Evolutionary conservation across 2,888 invertebrate species (phyloP).

Genomic region (Desoria tigrina): DNA sequence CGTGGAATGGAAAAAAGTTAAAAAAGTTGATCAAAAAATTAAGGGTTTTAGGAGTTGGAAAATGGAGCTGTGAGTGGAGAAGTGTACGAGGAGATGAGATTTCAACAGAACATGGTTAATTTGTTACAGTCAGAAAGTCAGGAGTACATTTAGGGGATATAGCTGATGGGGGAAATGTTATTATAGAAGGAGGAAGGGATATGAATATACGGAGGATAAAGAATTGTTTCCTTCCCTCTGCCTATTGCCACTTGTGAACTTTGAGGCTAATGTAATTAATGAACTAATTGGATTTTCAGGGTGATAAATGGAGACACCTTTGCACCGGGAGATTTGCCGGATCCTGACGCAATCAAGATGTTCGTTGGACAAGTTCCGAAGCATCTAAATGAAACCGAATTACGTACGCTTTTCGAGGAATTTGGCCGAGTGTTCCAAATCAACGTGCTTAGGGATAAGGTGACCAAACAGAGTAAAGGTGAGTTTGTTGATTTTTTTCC

Average conservation of each 20-base stretch:
- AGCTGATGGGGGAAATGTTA: not conserved
- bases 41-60: slow-evolving; percentile 17
- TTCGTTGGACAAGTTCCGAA: slow-evolving; percentile 98
- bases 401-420: slow-evolving; percentile 94
- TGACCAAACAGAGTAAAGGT: slow-evolving; percentile 98
- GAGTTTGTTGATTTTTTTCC: slow-evolving; percentile 56
- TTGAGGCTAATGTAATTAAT: slow-evolving; percentile 36
- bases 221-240: slow-evolving; percentile 22
- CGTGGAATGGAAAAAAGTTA: slow-evolving; percentile 24
- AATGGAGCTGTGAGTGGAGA: slow-evolving; percentile 7
- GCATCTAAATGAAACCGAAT: slow-evolving; percentile 95
- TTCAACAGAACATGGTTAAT: slow-evolving; percentile 29
- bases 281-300: slow-evolving; percentile 51
- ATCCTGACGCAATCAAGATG: slow-evolving; percentile 99
- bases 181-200: slow-evolving; percentile 4
- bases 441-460: slow-evolving; percentile 95
- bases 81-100: slow-evolving; percentile 25
- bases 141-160: slow-evolving; percentile 6
- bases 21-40: slow-evolving; percentile 32
- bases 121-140: slow-evolving; percentile 23
- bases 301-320: slow-evolving; percentile 54
- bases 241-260: slow-evolving; percentile 5
- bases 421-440: slow-evolving; percentile 96
- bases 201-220: slow-evolving; percentile 1
- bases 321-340: slow-evolving; percentile 64